Conservation (phyloP, 2,888 invertebrate species). For the Alloplasta piceator region DNA sequence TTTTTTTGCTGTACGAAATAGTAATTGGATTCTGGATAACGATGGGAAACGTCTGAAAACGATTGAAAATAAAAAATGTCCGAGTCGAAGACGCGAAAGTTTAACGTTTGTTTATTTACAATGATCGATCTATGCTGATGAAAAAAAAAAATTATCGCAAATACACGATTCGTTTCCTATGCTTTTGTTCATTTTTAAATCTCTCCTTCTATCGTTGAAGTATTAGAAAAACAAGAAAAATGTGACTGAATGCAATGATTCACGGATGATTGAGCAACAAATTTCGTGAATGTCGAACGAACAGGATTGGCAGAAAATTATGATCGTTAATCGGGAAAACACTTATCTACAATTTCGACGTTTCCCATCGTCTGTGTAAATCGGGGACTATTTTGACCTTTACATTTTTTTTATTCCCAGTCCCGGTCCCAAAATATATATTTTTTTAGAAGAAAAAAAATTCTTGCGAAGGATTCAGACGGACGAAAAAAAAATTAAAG, state of each 20-base stretch:
- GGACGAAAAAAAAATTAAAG: too few species aligned
- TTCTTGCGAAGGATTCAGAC: too few species aligned
- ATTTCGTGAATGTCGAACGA: conserved; percentile 46
- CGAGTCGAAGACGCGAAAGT: conserved; percentile 9
- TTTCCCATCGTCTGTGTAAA: conserved; percentile 13
- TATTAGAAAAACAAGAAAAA: conserved; percentile 46
- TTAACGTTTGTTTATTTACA: conserved; percentile 52
- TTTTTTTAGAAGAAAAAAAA: too few species aligned
- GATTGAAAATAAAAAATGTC: not conserved
- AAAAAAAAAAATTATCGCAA: not conserved
- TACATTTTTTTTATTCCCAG: not conserved
- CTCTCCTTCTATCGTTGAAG: conserved; percentile 5
- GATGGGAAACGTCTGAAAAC: conserved; percentile 36
- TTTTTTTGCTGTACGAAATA: conserved; percentile 2
- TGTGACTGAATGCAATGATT: conserved; percentile 44
- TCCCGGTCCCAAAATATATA: too few species aligned
- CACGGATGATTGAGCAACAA: conserved; percentile 54
- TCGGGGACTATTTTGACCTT: not conserved
- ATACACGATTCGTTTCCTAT: not conserved
- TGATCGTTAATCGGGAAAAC: conserved; percentile 26
- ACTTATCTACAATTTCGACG: conserved; percentile 60
- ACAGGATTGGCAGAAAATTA: conserved; percentile 40
- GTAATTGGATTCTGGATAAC: conserved; percentile 15
- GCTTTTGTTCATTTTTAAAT: conserved; percentile 36
- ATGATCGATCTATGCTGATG: conserved; percentile 36